Conservation (phyloP, 2,113 vertebrate species). For the Neolamprologus fasciatus region DNA sequence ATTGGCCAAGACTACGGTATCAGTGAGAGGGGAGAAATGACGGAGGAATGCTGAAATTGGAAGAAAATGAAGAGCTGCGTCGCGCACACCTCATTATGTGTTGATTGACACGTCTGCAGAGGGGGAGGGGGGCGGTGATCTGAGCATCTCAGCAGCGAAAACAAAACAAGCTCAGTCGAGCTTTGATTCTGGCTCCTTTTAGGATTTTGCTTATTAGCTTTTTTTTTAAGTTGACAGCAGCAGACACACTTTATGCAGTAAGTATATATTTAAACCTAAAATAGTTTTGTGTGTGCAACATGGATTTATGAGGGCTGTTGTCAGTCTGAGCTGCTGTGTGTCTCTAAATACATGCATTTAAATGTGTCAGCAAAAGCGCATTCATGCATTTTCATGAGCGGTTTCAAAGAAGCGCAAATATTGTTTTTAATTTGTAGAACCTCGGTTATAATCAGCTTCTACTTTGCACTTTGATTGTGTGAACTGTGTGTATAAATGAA, state of each 20-base stretch:
- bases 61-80: neutral
- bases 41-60: neutral
- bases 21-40: conserved; percentile 9
- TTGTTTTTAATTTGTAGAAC: neutral
- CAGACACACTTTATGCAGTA: neutral
- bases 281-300: neutral
- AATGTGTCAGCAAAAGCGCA: neutral
- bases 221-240: neutral
- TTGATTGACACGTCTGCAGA: conserved; percentile 28
- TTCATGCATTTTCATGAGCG: neutral
- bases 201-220: neutral
- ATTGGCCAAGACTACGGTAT: conserved; percentile 39
- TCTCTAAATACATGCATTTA: conserved; percentile 3
- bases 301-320: neutral
- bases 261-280: neutral
- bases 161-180: neutral
- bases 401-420: neutral
- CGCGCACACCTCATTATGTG: conserved; percentile 4
- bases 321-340: neutral
- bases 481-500: neutral
- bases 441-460: neutral
- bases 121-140: neutral
- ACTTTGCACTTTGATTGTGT: neutral
- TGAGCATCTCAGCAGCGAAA: neutral
- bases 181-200: neutral